phyloP scores from a whole-genome alignment of 2,113 vertebrate species.

The Chloropsis hardwickii region DNA sequence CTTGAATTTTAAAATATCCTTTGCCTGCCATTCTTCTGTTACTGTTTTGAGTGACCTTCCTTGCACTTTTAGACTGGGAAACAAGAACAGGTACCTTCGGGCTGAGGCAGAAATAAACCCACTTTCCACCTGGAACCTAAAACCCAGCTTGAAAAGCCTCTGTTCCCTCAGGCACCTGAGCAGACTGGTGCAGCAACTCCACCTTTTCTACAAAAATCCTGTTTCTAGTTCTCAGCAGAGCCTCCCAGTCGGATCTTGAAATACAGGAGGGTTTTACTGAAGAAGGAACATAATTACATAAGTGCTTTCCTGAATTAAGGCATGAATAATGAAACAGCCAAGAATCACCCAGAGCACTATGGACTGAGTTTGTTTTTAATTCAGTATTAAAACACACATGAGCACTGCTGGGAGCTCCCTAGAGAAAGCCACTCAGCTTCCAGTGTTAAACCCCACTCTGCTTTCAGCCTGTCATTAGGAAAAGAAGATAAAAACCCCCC shows the following conservation, averaged over 20 bases:
- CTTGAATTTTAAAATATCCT: not conserved
- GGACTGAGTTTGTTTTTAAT: not conserved
- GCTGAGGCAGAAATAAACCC: not conserved
- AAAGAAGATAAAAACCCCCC: not conserved
- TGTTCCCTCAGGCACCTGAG: not conserved
- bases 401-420: not conserved
- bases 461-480: not conserved
- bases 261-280: not conserved
- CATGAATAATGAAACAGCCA: not conserved
- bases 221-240: not conserved
- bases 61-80: not conserved
- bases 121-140: not conserved
- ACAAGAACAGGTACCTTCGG: accelerated
- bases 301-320: not conserved
- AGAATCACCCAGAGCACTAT: not conserved
- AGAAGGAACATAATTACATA: not conserved
- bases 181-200: not conserved
- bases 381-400: conserved; percentile 15
- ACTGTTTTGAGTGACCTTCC: not conserved
- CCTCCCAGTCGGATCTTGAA: not conserved
- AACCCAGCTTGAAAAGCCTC: not conserved
- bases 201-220: not conserved
- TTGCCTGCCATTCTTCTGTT: not conserved
- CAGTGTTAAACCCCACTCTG: not conserved
- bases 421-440: not conserved